A percentile compares a stretch with the other conserved stretches of the same genome.
Conservation (phyloP, 1,140 invertebrate genomes). For the Drosophila mojavensis region DNA sequence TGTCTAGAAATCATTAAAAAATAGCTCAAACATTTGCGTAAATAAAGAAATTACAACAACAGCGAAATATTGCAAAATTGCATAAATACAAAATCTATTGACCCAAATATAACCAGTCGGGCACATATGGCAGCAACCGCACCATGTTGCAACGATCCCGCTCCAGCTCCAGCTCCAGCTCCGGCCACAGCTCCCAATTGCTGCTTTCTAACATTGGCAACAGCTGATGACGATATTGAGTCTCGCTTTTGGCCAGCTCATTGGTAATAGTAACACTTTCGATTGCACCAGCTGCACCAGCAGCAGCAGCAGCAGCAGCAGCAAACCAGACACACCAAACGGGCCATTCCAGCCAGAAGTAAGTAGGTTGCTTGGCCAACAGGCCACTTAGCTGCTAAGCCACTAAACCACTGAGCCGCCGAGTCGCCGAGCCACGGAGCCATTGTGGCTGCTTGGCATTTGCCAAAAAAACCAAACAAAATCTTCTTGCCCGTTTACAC, state of each 20-base stretch:
- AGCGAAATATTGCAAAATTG: slow-evolving; percentile 66
- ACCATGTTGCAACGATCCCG: slow-evolving; percentile 59
- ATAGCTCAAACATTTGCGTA: slow-evolving; percentile 77
- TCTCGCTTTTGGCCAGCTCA: slow-evolving; percentile 42
- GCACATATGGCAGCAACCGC: slow-evolving; percentile 74
- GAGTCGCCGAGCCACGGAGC: slow-evolving; percentile 23
- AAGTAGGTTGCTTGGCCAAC: slow-evolving; percentile 80
- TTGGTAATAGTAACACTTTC: slow-evolving; percentile 64
- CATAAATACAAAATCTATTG: slow-evolving; percentile 71
- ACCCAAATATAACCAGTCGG: slow-evolving; percentile 75
- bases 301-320: slow-evolving; percentile 18
- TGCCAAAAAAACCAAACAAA: slow-evolving; percentile 34
- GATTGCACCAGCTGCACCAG: slow-evolving; percentile 45
- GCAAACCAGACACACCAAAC: slow-evolving; percentile 42
- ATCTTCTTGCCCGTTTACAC: slow-evolving; percentile 52
- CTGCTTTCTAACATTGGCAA: slow-evolving; percentile 64
- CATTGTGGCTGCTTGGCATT: slow-evolving; percentile 69
- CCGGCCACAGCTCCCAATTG: slow-evolving; percentile 35
- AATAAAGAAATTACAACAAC: slow-evolving; percentile 62
- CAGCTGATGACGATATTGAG: slow-evolving; percentile 66
- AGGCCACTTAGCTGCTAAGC: slow-evolving; percentile 57
- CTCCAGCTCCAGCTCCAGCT: slow-evolving; percentile 28
- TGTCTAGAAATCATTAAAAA: slow-evolving; percentile 76
- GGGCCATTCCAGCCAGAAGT: slow-evolving; percentile 52
- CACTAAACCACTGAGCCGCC: slow-evolving; percentile 43